Conservation (phyloP, 2,113 vertebrate species). For the Pavo muticus region DNA sequence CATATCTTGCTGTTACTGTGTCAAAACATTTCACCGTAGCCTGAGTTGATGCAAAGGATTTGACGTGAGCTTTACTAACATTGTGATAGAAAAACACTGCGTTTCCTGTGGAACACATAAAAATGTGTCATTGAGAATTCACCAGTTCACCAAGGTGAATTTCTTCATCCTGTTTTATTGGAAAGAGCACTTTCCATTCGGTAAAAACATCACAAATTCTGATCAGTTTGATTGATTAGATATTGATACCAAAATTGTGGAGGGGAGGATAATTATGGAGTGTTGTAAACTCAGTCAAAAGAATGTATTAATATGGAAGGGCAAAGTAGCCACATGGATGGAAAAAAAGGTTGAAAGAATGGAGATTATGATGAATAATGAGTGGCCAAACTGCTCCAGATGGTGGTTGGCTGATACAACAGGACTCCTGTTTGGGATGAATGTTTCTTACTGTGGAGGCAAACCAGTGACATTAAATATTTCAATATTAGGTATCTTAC, state of each 20-base stretch:
- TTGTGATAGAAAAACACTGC: neutral
- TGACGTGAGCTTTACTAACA: neutral
- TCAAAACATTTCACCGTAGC: slow-evolving; percentile 25
- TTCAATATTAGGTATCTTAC: neutral
- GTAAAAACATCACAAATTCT: neutral
- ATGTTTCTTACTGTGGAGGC: neutral
- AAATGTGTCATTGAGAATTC: slow-evolving; percentile 13
- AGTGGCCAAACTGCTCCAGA: neutral
- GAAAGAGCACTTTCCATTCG: neutral
- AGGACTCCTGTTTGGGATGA: neutral
- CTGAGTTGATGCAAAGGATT: slow-evolving; percentile 13
- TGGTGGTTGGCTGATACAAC: neutral
- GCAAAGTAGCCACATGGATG: neutral
- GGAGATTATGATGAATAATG: neutral
- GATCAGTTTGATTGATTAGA: slow-evolving; percentile 3
- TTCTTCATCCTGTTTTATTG: neutral
- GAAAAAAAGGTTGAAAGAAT: slow-evolving; percentile 2
- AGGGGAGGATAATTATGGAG: neutral
- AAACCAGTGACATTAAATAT: neutral
- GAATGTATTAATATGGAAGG: neutral
- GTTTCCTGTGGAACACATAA: neutral
- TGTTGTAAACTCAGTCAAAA: neutral
- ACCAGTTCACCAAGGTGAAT: neutral
- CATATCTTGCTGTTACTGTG: neutral
- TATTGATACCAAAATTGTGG: neutral